Percentiles rank a stretch among this genome's conserved stretches.
These are phyloP conservation scores for Galeruca laticollis DNA, from an alignment of 2,888 invertebrate genomes.

Conservation along the genomic window DNA sequence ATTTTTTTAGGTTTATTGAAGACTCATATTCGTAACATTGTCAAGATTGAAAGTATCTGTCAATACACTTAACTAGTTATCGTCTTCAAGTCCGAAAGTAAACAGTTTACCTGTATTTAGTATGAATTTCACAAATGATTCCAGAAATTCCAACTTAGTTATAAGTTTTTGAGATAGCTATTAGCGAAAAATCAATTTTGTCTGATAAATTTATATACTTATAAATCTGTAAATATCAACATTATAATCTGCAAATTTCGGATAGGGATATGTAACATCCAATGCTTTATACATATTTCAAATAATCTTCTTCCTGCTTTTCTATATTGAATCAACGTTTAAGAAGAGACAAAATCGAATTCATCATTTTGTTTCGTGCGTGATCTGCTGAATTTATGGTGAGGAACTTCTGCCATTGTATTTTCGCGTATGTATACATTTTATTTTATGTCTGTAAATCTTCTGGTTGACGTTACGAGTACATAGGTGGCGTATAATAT, in stretches of 20 bases:
- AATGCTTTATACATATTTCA: constrained; percentile 3
- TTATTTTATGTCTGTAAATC: constrained; percentile 19
- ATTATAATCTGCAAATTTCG: not conserved
- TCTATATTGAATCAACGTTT: constrained; percentile 24
- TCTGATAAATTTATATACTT: no score
- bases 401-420: constrained; percentile 35
- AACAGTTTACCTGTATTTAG: no score
- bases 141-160: no score
- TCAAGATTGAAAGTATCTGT: no score
- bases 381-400: constrained; percentile 33
- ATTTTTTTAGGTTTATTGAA: no score
- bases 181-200: no score
- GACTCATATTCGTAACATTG: no score
- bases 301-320: constrained; percentile 19
- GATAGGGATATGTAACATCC: constrained; percentile 17
- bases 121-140: no score
- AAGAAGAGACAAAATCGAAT: constrained; percentile 32
- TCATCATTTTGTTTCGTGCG: constrained; percentile 29
- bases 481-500: not conserved
- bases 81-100: no score
- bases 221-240: not conserved
- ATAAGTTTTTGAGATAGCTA: no score
- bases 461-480: constrained; percentile 1
- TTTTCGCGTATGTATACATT: constrained; percentile 37
- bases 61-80: no score